phyloP scores from a whole-genome alignment of 2,888 invertebrate genomes.

The Poecilus cupreus region DNA sequence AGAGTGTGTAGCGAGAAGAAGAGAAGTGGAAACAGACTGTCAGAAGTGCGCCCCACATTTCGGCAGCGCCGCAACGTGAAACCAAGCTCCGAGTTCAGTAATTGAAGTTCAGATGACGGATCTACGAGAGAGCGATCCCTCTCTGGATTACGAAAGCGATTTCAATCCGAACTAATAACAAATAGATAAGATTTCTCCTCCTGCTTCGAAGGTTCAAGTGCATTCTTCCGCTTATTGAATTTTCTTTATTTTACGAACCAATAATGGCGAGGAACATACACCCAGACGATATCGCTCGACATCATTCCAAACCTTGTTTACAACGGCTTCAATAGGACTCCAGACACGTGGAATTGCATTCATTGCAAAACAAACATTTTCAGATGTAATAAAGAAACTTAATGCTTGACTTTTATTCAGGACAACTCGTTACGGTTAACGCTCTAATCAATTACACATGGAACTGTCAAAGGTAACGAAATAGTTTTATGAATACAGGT shows the following conservation, averaged over 20 bases:
- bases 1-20: not conserved
- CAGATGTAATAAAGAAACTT: no score
- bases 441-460: no score
- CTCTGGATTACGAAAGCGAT: slow-evolving; percentile 19
- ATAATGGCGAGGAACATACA: not conserved
- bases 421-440: no score
- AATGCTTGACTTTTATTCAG: no score
- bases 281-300: not conserved
- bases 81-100: not conserved
- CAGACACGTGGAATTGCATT: no score
- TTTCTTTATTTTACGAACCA: slow-evolving; percentile 29
- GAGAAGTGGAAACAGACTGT: slow-evolving; percentile 8
- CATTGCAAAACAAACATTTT: no score
- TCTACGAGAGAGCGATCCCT: no score
- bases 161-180: slow-evolving; percentile 32
- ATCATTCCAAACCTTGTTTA: slow-evolving; percentile 8
- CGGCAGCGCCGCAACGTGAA: not conserved
- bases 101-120: slow-evolving; percentile 17
- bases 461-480: no score
- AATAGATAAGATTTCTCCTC: slow-evolving; percentile 30
- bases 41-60: not conserved
- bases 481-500: no score
- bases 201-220: not conserved
- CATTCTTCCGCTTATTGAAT: slow-evolving; percentile 34
- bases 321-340: not conserved